A percentile compares a stretch with the other conserved stretches of the same genome.
Evolutionary conservation across 2,113 vertebrate species (phyloP).

Genomic region (Heterotis niloticus): DNA sequence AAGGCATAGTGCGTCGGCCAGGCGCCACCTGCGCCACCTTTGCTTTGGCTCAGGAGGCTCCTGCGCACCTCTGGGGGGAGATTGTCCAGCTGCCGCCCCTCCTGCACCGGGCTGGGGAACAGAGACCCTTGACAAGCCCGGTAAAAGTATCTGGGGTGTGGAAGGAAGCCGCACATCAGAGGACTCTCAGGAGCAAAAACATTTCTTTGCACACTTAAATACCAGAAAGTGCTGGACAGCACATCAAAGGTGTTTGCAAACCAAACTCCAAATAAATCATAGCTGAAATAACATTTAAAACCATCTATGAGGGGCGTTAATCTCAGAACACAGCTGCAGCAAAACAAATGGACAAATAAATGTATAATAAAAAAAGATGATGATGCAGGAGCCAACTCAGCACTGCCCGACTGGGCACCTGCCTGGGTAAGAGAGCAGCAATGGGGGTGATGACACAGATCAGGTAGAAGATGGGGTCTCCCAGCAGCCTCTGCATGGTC

Average conservation of each 20-base stretch:
- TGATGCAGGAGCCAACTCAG: too few relatives aligned
- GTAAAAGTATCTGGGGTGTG: conserved; percentile 79
- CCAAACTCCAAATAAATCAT: too few relatives aligned
- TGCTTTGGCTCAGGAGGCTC: conserved; percentile 58
- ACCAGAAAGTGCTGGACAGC: background rate
- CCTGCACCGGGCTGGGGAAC: conserved; percentile 80
- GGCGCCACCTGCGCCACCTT: conserved; percentile 41
- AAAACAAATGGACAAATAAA: too few relatives aligned
- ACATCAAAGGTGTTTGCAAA: too few relatives aligned
- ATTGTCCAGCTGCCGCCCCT: conserved; percentile 78
- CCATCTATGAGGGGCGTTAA: too few relatives aligned
- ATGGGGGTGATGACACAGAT: conserved; percentile 79
- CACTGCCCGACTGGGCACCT: conserved; percentile 20
- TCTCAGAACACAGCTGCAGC: too few relatives aligned
- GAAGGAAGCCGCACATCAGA: conserved; percentile 26
- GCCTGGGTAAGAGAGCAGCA: conserved; percentile 86
- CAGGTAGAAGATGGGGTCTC: conserved; percentile 85
- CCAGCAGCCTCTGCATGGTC: conserved; percentile 85
- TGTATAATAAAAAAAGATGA: too few relatives aligned
- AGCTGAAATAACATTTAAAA: too few relatives aligned
- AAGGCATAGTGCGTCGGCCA: conserved; percentile 48
- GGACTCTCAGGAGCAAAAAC: conserved; percentile 4
- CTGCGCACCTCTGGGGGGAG: conserved; percentile 53
- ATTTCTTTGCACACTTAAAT: background rate
- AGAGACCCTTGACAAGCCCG: conserved; percentile 82